Percentiles rank a stretch among this genome's conserved stretches.
phyloP scores from a whole-genome alignment of 2,797 vertebrate genomes.

The Poecilia gillii region DNA sequence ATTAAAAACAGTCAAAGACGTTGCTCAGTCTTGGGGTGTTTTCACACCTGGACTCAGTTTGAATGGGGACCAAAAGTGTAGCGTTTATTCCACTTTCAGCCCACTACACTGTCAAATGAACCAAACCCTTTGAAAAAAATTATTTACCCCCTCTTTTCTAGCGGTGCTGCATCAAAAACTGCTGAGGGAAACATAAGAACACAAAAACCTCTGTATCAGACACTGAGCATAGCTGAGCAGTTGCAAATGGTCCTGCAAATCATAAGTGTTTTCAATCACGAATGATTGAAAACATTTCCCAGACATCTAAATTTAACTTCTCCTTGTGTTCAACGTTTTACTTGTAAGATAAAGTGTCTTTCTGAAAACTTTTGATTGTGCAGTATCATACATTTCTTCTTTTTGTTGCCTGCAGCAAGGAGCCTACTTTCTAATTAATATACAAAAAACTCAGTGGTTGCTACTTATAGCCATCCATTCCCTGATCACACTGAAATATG shows the following conservation, averaged over 20 bases:
- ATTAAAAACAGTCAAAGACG: background rate
- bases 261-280: background rate
- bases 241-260: background rate
- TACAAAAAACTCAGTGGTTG: background rate
- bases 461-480: background rate
- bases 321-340: background rate
- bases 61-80: too few species aligned
- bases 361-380: slow-evolving; percentile 1
- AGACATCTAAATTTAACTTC: background rate
- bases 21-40: background rate
- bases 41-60: too few species aligned
- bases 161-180: too few species aligned
- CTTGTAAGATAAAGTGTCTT: background rate
- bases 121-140: too few species aligned
- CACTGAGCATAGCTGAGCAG: too few species aligned
- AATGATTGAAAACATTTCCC: background rate
- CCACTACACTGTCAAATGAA: too few species aligned
- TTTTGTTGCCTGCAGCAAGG: background rate
- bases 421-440: background rate
- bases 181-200: too few species aligned
- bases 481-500: background rate
- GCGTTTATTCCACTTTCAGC: too few species aligned
- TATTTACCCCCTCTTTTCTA: too few species aligned
- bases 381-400: background rate
- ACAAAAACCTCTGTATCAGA: too few species aligned